A percentile compares a stretch with the other conserved stretches of the same genome.
Conservation (phyloP, 2,888 invertebrate species). For the Clitarchus hookeri region DNA sequence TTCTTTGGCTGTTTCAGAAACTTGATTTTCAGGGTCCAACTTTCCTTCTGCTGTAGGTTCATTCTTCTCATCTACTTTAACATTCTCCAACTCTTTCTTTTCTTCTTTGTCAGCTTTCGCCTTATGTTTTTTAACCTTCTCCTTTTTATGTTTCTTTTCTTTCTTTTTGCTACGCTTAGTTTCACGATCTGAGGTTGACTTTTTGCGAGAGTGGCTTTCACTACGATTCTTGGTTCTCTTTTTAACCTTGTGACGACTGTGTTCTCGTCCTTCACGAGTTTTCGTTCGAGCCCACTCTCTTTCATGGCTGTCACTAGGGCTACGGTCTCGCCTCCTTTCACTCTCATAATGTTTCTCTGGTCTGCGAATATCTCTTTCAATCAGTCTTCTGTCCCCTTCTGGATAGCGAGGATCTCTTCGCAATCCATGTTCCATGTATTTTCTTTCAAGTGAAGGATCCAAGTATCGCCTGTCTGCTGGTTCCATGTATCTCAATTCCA, state of each 20-base stretch:
- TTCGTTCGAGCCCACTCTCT: constrained; percentile 50
- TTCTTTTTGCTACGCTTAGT: constrained; percentile 37
- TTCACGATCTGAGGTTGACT: constrained; percentile 37
- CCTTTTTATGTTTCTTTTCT: constrained; percentile 39
- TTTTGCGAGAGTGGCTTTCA: constrained; percentile 38
- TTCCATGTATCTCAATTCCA: constrained; percentile 20
- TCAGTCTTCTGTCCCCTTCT: constrained; percentile 29
- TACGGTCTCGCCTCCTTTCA: constrained; percentile 46
- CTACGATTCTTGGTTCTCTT: constrained; percentile 42
- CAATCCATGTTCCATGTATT: constrained; percentile 15
- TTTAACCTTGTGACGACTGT: constrained; percentile 41
- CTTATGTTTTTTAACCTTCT: constrained; percentile 44
- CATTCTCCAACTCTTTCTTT: constrained; percentile 53
- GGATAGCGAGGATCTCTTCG: background rate
- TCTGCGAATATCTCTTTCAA: constrained; percentile 29
- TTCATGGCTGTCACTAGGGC: constrained; percentile 47
- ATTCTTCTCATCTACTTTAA: constrained; percentile 41
- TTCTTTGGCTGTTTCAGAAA: constrained; percentile 34
- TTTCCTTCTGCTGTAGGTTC: constrained; percentile 40
- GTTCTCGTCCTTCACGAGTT: constrained; percentile 47
- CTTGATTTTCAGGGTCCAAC: constrained; percentile 34
- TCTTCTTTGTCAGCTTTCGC: constrained; percentile 45
- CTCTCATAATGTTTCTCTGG: constrained; percentile 22
- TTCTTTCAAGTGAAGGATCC: constrained; percentile 12
- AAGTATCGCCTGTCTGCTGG: background rate